These are phyloP conservation scores for Erithacus rubecula DNA, from an alignment of 2,797 vertebrate species.

Conservation along the genomic window DNA sequence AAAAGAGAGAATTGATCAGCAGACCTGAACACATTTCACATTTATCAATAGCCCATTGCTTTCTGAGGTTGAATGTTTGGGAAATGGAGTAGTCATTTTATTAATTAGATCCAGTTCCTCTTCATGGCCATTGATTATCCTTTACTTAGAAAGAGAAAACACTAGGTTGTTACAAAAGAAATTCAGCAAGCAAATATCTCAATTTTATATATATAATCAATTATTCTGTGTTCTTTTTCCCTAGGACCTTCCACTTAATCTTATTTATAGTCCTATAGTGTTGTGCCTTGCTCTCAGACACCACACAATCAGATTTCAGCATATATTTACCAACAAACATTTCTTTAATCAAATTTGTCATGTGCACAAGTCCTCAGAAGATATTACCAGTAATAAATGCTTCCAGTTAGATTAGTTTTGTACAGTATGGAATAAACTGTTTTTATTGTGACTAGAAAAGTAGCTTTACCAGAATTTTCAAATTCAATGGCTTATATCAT, in stretches of 20 bases:
- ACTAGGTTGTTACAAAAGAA: background rate
- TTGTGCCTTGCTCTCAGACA: background rate
- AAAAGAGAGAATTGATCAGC: conserved; percentile 35
- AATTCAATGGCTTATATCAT: background rate
- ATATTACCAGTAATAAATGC: conserved; percentile 12
- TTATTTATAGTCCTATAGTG: background rate
- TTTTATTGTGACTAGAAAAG: background rate
- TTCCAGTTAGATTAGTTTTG: background rate
- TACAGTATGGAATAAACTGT: background rate
- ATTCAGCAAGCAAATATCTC: background rate
- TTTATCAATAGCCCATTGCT: conserved; percentile 45
- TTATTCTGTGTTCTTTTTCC: background rate
- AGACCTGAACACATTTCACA: conserved; percentile 23
- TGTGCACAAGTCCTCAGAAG: background rate
- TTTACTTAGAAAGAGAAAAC: conserved; percentile 6
- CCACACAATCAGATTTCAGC: background rate
- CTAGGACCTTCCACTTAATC: background rate
- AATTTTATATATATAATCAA: conserved; percentile 3
- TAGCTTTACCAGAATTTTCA: background rate
- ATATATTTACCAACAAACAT: background rate
- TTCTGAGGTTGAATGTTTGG: conserved; percentile 12
- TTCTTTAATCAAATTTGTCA: conserved; percentile 5
- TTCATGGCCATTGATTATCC: conserved; percentile 23
- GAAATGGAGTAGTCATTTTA: conserved; percentile 27
- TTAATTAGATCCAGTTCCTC: conserved; percentile 47